phyloP scores from a whole-genome alignment of 2,113 vertebrate genomes.

The Thomomys bottae region DNA sequence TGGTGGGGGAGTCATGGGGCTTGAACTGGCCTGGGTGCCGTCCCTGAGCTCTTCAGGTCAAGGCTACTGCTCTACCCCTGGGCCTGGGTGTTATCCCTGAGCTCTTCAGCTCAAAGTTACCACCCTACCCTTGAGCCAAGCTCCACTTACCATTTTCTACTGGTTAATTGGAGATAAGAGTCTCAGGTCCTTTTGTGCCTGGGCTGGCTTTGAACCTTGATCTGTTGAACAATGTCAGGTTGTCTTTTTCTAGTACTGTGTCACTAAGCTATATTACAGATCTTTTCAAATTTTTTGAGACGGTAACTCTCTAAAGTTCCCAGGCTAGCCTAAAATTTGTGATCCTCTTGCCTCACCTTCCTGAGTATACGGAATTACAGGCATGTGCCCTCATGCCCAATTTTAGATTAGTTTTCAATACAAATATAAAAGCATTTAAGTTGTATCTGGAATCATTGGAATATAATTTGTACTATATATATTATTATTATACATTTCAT shows the following conservation, averaged over 20 bases:
- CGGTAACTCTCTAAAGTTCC: not conserved
- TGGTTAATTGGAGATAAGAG: no score
- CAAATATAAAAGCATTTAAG: not conserved
- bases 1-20: no score
- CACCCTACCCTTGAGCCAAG: no score
- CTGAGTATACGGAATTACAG: not conserved
- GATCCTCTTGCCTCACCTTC: not conserved
- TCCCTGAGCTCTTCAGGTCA: no score
- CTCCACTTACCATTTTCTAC: no score
- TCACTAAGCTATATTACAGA: not conserved
- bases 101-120: no score
- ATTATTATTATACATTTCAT: slow-evolving; percentile 6
- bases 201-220: no score
- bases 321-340: not conserved
- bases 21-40: no score
- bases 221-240: not conserved
- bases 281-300: not conserved
- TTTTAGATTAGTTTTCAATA: slow-evolving; percentile 2
- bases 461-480: not conserved
- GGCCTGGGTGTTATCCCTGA: no score
- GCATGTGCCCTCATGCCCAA: not conserved
- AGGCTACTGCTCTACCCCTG: no score
- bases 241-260: not conserved
- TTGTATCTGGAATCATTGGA: not conserved
- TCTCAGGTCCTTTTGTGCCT: no score